Conservation (phyloP, 2,113 vertebrate genomes). For the Formicarius rufipectus region DNA sequence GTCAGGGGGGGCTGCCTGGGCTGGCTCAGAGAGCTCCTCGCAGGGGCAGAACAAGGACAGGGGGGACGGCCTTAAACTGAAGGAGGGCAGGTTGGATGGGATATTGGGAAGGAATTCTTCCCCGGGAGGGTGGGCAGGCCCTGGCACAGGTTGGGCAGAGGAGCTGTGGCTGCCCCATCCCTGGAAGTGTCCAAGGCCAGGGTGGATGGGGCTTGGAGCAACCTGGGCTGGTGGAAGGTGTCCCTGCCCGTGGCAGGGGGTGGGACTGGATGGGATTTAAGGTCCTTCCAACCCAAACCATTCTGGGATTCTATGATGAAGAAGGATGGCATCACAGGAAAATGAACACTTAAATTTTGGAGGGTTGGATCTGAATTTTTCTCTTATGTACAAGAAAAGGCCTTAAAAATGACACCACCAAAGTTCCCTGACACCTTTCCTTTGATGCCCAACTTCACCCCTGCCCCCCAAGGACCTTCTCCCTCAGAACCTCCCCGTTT, state of each 20-base stretch:
- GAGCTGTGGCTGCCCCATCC: neutral
- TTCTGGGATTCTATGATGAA: neutral
- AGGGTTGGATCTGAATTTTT: neutral
- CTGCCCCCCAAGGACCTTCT: neutral
- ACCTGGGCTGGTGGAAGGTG: fast-evolving
- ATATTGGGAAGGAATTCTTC: neutral
- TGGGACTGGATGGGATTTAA: neutral
- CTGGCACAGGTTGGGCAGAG: neutral
- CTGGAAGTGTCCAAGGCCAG: neutral
- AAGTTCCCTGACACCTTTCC: fast-evolving
- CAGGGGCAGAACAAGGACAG: neutral
- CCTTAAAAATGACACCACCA: neutral
- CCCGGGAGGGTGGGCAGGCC: fast-evolving
- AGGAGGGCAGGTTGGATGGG: fast-evolving
- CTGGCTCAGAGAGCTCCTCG: neutral
- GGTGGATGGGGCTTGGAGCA: neutral
- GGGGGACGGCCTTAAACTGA: neutral
- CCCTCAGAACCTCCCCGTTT: neutral
- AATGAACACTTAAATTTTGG: fast-evolving
- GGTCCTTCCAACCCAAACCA: neutral
- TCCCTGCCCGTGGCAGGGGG: too few species aligned
- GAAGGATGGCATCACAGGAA: neutral
- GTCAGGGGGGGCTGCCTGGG: neutral
- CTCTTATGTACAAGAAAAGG: neutral
- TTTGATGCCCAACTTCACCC: neutral